Percentiles rank a stretch among this genome's conserved stretches.
Conservation (phyloP, 2,797 vertebrate species). For the Pangasius sanitwongsei region DNA sequence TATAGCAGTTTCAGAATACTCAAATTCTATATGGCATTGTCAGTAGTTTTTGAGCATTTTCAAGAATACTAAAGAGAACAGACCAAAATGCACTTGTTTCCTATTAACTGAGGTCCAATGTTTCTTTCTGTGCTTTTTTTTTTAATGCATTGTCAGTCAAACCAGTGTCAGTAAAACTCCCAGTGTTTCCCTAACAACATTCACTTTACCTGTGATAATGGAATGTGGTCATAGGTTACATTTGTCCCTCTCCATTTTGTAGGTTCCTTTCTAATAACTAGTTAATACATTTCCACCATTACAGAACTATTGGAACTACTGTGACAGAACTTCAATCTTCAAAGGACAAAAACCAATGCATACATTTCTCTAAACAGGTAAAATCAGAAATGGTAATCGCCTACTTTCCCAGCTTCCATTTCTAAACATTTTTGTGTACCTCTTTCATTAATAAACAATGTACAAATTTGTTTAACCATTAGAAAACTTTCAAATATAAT, state of each 20-base stretch:
- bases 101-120: not conserved
- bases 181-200: slow-evolving; percentile 23
- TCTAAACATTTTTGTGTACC: not conserved
- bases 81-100: not conserved
- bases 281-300: not conserved
- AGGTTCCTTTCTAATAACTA: not conserved
- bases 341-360: not conserved
- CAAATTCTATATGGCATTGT: not conserved
- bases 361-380: not conserved
- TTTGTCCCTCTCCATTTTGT: not conserved
- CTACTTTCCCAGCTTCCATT: not conserved
- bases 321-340: not conserved
- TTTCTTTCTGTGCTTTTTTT: slow-evolving; percentile 15
- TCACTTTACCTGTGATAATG: not conserved
- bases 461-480: not conserved
- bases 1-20: not conserved
- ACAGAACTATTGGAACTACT: not conserved
- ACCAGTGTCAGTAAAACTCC: not conserved
- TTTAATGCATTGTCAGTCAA: not conserved
- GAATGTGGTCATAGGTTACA: not conserved
- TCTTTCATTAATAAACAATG: no score
- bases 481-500: not conserved
- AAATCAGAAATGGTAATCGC: not conserved
- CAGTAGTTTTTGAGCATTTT: not conserved
- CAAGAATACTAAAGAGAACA: not conserved